A percentile compares a stretch with the other conserved stretches of the same genome.
These are phyloP conservation scores for Acrocephalus arundinaceus DNA, from an alignment of 2,113 vertebrate species.

Conservation along the genomic window DNA sequence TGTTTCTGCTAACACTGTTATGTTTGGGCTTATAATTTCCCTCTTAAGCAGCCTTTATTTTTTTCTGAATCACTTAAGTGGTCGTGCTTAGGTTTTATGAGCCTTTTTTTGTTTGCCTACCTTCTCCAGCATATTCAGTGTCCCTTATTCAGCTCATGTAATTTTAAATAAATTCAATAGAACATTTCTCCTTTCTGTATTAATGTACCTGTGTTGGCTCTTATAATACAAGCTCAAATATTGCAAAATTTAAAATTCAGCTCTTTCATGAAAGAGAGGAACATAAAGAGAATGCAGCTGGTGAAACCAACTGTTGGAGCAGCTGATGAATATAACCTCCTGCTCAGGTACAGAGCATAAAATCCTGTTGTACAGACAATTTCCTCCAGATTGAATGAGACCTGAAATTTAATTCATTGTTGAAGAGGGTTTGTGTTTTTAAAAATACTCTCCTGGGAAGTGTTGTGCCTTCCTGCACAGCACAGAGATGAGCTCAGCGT, in stretches of 20 bases:
- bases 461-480: neutral
- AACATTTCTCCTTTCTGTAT: neutral
- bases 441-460: neutral
- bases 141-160: neutral
- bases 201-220: neutral
- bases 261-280: neutral
- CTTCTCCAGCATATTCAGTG: neutral
- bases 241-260: neutral
- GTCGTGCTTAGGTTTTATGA: neutral
- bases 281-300: neutral
- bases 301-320: neutral
- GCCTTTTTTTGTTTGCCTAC: neutral
- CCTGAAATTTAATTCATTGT: neutral
- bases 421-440: neutral
- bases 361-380: neutral
- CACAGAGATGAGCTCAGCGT: rapidly evolving
- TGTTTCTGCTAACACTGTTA: neutral
- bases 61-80: neutral
- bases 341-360: neutral
- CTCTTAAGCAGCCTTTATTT: neutral
- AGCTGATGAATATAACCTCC: neutral
- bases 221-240: neutral
- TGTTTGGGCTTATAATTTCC: neutral
- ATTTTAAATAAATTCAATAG: neutral
- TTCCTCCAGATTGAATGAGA: neutral